Evolutionary conservation across 2,888 invertebrate genomes (phyloP).

Genomic region (Melanotus villosus): DNA sequence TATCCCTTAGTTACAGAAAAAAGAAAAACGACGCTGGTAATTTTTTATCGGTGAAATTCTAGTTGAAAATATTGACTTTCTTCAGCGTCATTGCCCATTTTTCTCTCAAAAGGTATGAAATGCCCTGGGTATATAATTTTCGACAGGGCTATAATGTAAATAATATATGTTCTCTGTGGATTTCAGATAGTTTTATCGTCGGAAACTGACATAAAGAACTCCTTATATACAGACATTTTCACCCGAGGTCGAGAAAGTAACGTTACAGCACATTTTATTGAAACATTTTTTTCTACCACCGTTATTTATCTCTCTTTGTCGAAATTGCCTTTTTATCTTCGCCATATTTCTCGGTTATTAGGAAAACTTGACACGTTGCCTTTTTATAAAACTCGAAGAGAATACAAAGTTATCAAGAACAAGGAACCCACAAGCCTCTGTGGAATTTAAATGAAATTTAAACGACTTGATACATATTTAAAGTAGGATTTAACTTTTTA

Average conservation of each 20-base stretch:
- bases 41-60: no score
- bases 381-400: not conserved
- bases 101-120: no score
- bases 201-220: not conserved
- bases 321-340: not conserved
- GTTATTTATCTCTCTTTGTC: not conserved
- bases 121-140: no score
- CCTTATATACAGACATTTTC: not conserved
- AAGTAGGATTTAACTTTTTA: no score
- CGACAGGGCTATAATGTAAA: no score
- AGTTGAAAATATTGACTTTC: no score
- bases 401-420: conserved; percentile 1
- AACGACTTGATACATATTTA: not conserved
- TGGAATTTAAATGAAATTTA: conserved; percentile 3
- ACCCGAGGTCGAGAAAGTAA: not conserved
- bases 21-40: no score
- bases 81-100: no score
- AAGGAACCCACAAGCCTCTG: not conserved
- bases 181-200: not conserved
- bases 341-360: not conserved
- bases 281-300: not conserved
- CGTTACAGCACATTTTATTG: not conserved
- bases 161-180: no score
- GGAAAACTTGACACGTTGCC: not conserved
- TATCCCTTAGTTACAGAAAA: no score